Conservation (phyloP, 2,113 vertebrate genomes). For the Chaetodon trifascialis region DNA sequence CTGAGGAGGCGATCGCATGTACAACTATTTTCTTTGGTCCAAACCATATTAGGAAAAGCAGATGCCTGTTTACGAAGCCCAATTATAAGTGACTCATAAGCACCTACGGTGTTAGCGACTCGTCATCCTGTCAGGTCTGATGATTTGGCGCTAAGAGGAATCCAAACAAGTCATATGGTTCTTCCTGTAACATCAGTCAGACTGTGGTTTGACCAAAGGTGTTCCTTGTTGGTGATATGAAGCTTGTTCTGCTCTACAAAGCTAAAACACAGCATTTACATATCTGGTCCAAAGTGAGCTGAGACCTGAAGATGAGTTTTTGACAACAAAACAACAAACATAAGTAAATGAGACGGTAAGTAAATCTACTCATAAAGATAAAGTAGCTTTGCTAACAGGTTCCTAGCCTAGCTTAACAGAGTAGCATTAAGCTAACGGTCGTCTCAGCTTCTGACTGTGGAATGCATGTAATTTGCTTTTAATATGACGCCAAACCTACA, state of each 20-base stretch:
- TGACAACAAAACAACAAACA: no score
- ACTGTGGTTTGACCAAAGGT: not conserved
- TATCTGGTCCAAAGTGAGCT: not conserved
- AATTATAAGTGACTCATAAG: not conserved
- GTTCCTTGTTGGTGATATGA: no score
- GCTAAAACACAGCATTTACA: not conserved
- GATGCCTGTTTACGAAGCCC: not conserved
- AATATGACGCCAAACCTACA: no score
- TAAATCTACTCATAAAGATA: not conserved
- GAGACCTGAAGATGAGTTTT: not conserved
- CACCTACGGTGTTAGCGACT: not conserved
- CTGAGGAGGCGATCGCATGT: not conserved
- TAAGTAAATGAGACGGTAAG: not conserved
- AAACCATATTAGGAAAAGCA: not conserved
- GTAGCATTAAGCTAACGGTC: not conserved
- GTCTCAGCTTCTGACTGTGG: not conserved
- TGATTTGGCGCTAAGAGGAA: constrained; percentile 10
- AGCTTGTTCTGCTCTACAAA: no score
- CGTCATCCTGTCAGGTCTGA: not conserved
- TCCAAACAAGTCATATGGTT: constrained; percentile 13
- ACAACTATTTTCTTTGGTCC: not conserved
- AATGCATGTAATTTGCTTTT: not conserved
- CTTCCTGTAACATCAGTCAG: constrained; percentile 3
- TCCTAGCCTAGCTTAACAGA: no score
- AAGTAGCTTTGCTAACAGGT: not conserved